Evolutionary conservation across 1,140 invertebrate genomes (phyloP).

Genomic region (Eriocheir sinensis): DNA sequence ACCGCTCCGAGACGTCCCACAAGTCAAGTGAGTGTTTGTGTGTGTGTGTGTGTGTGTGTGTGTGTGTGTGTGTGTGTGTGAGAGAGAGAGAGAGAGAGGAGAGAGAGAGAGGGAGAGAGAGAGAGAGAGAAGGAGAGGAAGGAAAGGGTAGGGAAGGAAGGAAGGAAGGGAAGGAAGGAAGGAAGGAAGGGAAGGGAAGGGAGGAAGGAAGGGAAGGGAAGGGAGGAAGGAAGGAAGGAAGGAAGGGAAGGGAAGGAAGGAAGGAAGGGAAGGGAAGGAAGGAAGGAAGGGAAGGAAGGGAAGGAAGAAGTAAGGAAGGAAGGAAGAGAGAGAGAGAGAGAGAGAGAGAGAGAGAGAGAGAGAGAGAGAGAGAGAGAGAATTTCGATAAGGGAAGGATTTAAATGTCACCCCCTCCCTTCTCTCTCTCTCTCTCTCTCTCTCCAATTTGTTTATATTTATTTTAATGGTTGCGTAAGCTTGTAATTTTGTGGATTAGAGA

Average conservation of each 20-base stretch:
- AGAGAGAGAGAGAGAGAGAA: conserved; percentile 37
- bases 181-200: background rate
- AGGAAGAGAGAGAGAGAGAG: background rate
- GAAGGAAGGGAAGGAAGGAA: background rate
- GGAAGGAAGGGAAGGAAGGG: background rate
- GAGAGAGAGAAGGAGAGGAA: background rate
- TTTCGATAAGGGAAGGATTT: background rate
- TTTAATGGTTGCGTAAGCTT: background rate
- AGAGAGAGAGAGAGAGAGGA: background rate
- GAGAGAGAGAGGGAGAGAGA: background rate
- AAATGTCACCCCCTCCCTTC: background rate
- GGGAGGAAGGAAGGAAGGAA: background rate
- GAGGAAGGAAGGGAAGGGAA: background rate
- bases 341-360: conserved; percentile 38
- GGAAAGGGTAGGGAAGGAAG: background rate
- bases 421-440: background rate
- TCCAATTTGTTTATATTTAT: background rate
- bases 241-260: conserved; percentile 27
- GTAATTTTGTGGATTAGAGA: background rate
- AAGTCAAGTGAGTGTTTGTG: conserved; percentile 59
- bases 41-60: conserved; percentile 19
- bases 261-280: background rate
- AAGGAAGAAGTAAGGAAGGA: background rate
- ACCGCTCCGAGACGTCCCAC: conserved; percentile 51
- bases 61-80: background rate